These are phyloP conservation scores for Calyptomena viridis DNA, from an alignment of 2,113 vertebrate genomes.

Conservation along the genomic window DNA sequence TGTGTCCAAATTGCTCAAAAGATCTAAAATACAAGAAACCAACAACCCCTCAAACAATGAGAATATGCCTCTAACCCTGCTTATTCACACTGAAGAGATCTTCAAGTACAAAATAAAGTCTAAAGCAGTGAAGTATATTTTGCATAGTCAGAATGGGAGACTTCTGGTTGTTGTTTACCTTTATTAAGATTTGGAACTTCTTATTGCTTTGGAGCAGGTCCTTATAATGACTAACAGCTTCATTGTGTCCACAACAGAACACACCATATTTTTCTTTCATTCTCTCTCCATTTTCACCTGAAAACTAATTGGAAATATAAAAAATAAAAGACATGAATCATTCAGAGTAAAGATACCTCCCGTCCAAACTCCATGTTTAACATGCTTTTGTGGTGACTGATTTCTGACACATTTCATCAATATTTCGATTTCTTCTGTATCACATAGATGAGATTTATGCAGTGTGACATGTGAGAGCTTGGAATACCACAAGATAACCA, in stretches of 20 bases:
- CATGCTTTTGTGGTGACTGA: background rate
- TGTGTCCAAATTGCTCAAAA: background rate
- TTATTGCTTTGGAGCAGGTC: slow-evolving; percentile 90
- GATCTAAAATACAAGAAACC: background rate
- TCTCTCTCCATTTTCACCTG: slow-evolving; percentile 86
- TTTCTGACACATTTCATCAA: background rate
- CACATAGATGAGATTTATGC: background rate
- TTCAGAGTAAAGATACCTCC: background rate
- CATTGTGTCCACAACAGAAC: slow-evolving; percentile 90
- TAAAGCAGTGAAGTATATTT: background rate
- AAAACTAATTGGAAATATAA: slow-evolving; percentile 79
- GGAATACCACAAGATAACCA: background rate
- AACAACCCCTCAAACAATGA: background rate
- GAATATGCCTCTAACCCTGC: background rate
- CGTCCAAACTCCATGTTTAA: background rate
- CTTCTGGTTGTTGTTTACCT: slow-evolving; percentile 71
- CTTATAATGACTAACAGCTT: slow-evolving; percentile 90
- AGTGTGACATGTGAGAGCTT: background rate
- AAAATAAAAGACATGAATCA: background rate
- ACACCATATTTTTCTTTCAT: slow-evolving; percentile 89
- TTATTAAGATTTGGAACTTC: slow-evolving; percentile 93
- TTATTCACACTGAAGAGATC: background rate
- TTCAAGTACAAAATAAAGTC: background rate
- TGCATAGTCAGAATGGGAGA: background rate
- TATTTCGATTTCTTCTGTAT: background rate